Base-by-base conservation (phyloP, 30 jellyfish, hydroid and myxozoan genomes). In the Mastigias papua region DNA sequence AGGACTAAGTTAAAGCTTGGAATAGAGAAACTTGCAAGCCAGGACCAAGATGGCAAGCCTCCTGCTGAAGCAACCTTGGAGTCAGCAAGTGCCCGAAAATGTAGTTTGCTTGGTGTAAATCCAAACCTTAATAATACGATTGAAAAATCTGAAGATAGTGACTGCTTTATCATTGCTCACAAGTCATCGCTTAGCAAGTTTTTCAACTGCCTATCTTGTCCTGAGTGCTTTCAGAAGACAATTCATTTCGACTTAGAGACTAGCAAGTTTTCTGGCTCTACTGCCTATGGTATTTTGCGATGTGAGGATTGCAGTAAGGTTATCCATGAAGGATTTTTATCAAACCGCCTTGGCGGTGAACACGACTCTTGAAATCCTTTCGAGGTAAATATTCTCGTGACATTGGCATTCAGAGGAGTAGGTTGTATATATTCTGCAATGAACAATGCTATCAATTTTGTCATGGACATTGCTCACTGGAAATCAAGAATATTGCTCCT, bases 371-470 rank as follows among this genome's bases (percentile, higher is more conserved):
- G 54, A 37, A 37, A 37, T 37, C 72, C 72, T 26, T 60, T 60
- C 17, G 72, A 60, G 17, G 33, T 60, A 60, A 60, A 26, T 60
- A 60, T 60, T 26, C 33, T 26, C 21, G 72, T 17, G 17, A 60
- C 72, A 60, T n/a, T 60, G 29, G 72, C 72, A 26, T 60, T 60
- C 72, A 60, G 72, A 60, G 72, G 72, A 17, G 33, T 60, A 3
- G 72, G 72, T 26, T 60, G 72, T 60, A 17, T 6, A 2, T 60
- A 60, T 17, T 20, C 72, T 20, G 72, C 72, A 17, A 60, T 60
- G 72, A 49, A 49, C 13, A 21, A 21, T 49, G 65, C 65, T n/a
- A n/a, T n/a, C n/a, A n/a, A n/a, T n/a, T n/a, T n/a, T n/a, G n/a
- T n/a, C n/a, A n/a, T n/a, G n/a, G n/a, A n/a, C n/a, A n/a, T n/a